Base-by-base conservation (phyloP, 2,888 invertebrate species). In the Prostheceraeus crozeri region DNA sequence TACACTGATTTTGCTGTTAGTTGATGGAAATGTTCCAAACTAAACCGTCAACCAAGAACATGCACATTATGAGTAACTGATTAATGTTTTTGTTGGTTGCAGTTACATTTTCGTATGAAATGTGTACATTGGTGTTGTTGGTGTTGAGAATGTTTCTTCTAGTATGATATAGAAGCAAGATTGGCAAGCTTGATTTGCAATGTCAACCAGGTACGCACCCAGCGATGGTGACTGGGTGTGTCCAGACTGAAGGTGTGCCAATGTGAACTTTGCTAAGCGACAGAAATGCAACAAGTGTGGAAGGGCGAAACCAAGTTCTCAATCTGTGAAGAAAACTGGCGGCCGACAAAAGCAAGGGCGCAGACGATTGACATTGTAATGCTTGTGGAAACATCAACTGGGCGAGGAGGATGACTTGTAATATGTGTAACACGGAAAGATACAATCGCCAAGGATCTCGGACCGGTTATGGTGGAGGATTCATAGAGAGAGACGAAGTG, bases 351-450 rank as follows among this genome's bases (percentile, higher is more conserved):
- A 91, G 91, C 70, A 84, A 89, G 68, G 93, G 93, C 77, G 96
- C 98, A 33, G 96, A 98, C 76, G 98, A 98, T 78, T 98, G 98
- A 98, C 90, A 93, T 74, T 98, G 98, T 77, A 89, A 88, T 59
- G 81, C 80, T 76, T 98, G 98, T 79, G 94, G 94, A n/a, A 98
- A 98, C 78, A 96, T 98, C 10, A 98, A 98, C 77, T 93, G 93
- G 98, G 94, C 96, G 23, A 82, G 93, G 64, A 82, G 98, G 58
- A 85, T 85, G 71, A 88, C 87, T 57, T 98, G 98, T 78, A 98
- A 98, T 77, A 89, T 98, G 80, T 98, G 98, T 77, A 96, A 94
- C 79, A 89, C 94, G 2, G 93, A 94, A 0, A 94, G 94, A 78
- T 89, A 89, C 16, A 48, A 35, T 76, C 89, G 89, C 16, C 91